A percentile compares a stretch with the other conserved stretches of the same genome.
Evolutionary conservation across 2,113 vertebrate species (phyloP).

Genomic region (Leiothrix lutea): DNA sequence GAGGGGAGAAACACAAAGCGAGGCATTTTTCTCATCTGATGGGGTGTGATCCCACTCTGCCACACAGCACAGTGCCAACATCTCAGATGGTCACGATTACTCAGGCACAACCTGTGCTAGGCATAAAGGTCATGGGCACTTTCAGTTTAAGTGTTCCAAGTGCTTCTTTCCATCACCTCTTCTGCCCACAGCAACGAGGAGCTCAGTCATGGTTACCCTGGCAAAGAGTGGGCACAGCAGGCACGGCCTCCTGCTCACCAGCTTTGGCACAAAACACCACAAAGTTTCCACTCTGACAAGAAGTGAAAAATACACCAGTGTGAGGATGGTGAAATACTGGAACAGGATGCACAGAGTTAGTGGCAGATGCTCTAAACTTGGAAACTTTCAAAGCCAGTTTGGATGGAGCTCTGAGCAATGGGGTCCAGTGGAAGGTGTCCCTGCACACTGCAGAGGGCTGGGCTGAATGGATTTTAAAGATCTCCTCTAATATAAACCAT

Average conservation of each 20-base stretch:
- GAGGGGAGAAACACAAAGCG: neutral
- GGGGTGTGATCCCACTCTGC: neutral
- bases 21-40: neutral
- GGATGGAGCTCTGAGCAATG: neutral
- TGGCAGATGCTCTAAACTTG: neutral
- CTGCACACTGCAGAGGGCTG: neutral
- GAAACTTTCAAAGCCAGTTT: neutral
- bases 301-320: neutral
- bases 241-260: neutral
- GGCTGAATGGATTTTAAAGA: too few species aligned
- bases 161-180: neutral
- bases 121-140: neutral
- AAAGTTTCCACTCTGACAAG: neutral
- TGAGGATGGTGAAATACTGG: neutral
- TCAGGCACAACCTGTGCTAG: neutral
- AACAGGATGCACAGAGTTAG: neutral
- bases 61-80: accelerated
- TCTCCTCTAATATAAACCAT: neutral
- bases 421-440: neutral
- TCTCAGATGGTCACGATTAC: neutral
- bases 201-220: neutral
- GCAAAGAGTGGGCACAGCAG: neutral
- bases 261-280: neutral
- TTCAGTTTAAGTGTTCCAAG: neutral
- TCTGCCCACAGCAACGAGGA: accelerated